phyloP scores from a whole-genome alignment of 2,888 invertebrate species.

The Pseudococcus longispinus region DNA sequence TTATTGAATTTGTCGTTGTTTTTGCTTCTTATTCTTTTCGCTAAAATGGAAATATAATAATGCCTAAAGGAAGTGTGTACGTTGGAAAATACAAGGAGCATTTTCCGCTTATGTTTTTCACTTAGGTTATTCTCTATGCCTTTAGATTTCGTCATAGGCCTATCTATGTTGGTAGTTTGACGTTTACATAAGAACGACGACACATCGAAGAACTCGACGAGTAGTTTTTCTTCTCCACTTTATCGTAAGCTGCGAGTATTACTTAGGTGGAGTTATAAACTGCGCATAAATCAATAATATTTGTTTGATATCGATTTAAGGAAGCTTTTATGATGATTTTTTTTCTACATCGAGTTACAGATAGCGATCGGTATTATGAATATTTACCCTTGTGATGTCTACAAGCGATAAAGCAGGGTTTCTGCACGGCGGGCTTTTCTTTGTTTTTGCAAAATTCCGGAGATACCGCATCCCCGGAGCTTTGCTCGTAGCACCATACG shows the following conservation, averaged over 20 bases:
- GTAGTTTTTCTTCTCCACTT: background rate
- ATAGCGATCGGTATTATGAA: background rate
- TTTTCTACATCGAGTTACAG: background rate
- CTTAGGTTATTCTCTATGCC: background rate
- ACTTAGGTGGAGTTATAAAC: background rate
- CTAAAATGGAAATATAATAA: conserved; percentile 28
- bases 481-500: conserved; percentile 61
- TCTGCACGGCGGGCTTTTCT: conserved; percentile 60
- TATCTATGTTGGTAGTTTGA: background rate
- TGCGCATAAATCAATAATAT: conserved; percentile 28
- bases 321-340: conserved; percentile 7
- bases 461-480: conserved; percentile 60
- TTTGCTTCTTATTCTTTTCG: background rate
- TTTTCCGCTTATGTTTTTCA: conserved; percentile 29
- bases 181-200: background rate
- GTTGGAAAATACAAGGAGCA: background rate
- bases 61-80: conserved; percentile 21
- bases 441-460: conserved; percentile 59
- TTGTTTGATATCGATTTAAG: conserved; percentile 38
- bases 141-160: background rate
- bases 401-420: conserved; percentile 61
- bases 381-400: conserved; percentile 61
- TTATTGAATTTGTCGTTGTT: conserved; percentile 43
- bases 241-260: too few species aligned
- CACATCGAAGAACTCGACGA: background rate